Conservation (phyloP, 2,113 vertebrate genomes). For the Falcunculus frontatus region DNA sequence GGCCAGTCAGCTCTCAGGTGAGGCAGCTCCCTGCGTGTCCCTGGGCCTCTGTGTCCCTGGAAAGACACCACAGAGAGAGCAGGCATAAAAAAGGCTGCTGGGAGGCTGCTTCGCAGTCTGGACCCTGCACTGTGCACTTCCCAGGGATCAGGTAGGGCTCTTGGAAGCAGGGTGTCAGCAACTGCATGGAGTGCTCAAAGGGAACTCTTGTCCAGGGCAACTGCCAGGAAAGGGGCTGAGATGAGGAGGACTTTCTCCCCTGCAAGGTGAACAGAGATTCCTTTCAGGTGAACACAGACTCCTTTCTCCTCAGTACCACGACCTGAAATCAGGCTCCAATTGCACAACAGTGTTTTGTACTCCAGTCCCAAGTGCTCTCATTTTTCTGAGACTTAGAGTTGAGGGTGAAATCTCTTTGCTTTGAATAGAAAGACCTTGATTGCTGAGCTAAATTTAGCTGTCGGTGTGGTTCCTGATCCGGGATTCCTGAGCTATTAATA, state of each 20-base stretch:
- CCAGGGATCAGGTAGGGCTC: neutral
- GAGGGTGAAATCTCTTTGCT: neutral
- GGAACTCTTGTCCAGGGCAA: neutral
- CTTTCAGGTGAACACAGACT: neutral
- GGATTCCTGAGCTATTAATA: constrained; percentile 38
- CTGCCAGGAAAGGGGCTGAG: neutral
- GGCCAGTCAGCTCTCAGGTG: constrained; percentile 87
- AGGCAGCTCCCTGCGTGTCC: neutral
- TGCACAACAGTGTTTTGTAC: neutral
- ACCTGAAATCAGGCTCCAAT: neutral
- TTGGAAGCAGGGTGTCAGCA: neutral
- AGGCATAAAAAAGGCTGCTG: neutral
- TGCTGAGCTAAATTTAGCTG: neutral
- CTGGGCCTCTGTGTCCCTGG: neutral
- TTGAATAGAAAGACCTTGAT: neutral
- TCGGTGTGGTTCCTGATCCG: neutral
- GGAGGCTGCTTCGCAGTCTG: neutral
- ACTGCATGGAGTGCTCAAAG: neutral
- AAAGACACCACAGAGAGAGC: neutral
- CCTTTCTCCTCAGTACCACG: neutral
- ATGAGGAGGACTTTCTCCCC: neutral
- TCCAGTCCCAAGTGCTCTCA: neutral
- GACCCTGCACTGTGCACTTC: neutral
- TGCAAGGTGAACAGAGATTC: neutral
- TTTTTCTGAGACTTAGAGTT: neutral